Conservation (phyloP, 2,888 invertebrate species). For the Taenaris catops region DNA sequence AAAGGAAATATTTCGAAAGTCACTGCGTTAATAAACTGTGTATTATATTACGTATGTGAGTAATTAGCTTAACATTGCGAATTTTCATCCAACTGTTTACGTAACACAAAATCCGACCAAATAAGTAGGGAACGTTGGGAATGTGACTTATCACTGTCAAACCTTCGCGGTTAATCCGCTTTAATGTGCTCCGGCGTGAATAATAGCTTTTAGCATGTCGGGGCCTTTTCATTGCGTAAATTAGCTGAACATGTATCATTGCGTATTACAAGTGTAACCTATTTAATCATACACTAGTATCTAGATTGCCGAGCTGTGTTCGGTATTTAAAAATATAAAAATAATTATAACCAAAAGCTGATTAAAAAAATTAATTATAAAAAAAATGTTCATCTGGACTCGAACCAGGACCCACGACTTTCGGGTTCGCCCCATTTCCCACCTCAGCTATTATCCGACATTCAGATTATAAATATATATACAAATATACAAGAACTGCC, state of each 20-base stretch:
- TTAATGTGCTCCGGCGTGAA: constrained; percentile 21
- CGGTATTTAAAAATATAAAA: no score
- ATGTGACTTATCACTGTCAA: constrained; percentile 25
- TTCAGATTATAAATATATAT: no score
- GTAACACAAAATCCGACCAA: constrained; percentile 14
- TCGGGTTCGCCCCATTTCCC: no score
- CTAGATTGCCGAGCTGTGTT: no score
- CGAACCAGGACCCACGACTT: no score
- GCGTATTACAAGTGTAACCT: constrained; percentile 9
- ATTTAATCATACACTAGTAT: no score
- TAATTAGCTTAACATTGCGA: constrained; percentile 5
- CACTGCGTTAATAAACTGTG: neutral
- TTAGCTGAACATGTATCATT: constrained; percentile 19
- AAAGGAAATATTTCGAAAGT: no score
- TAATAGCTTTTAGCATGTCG: constrained; percentile 21
- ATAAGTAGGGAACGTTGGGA: constrained; percentile 17
- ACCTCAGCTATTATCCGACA: no score
- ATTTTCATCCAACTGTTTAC: constrained; percentile 8
- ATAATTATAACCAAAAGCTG: no score
- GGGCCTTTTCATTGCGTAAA: constrained; percentile 21
- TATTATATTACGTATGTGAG: neutral
- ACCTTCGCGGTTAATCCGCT: constrained; percentile 25
- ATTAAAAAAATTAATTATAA: no score
- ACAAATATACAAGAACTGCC: no score
- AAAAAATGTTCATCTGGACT: no score